These are phyloP conservation scores for Drosophila persimilis DNA, from an alignment of 1,140 invertebrate species.

Conservation along the genomic window DNA sequence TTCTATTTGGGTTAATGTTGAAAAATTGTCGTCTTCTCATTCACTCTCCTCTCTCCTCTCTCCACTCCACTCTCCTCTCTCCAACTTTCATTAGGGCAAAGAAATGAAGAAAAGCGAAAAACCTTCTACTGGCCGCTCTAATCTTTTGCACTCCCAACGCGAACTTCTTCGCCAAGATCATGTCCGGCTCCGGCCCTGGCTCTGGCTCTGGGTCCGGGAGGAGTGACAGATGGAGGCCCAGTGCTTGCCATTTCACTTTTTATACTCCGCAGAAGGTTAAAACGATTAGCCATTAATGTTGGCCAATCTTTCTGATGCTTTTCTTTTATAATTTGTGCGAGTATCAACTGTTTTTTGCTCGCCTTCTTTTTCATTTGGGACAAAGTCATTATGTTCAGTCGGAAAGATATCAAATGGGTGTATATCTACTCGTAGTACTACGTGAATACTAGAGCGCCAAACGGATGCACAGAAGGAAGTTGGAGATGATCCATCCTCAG, in stretches of 20 bases:
- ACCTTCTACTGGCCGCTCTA: conserved; percentile 36
- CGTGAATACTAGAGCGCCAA: too few relatives aligned
- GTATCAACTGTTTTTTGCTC: conserved; percentile 25
- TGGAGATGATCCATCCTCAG: too few relatives aligned
- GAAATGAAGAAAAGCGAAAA: conserved; percentile 26
- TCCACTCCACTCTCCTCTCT: too few relatives aligned
- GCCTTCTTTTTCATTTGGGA: conserved; percentile 42
- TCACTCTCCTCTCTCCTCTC: too few relatives aligned
- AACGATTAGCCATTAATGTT: conserved; percentile 75
- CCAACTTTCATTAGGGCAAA: conserved; percentile 47
- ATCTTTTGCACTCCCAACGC: conserved; percentile 55
- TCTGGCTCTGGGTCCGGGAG: conserved; percentile 42
- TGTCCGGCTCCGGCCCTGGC: conserved; percentile 19
- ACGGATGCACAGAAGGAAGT: too few relatives aligned
- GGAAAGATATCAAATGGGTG: conserved; percentile 19
- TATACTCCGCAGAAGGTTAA: conserved; percentile 50
- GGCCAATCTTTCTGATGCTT: conserved; percentile 64
- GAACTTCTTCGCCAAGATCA: conserved; percentile 31
- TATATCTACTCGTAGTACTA: too few relatives aligned
- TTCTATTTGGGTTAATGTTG: conserved; percentile 61
- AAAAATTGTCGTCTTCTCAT: conserved; percentile 28
- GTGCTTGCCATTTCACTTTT: conserved; percentile 73
- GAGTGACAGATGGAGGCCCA: conserved; percentile 27
- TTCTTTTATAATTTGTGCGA: conserved; percentile 62
- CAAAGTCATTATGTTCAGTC: conserved; percentile 52